These are phyloP conservation scores for Ispidina lecontei DNA, from an alignment of 2,797 vertebrate species.

Conservation along the genomic window DNA sequence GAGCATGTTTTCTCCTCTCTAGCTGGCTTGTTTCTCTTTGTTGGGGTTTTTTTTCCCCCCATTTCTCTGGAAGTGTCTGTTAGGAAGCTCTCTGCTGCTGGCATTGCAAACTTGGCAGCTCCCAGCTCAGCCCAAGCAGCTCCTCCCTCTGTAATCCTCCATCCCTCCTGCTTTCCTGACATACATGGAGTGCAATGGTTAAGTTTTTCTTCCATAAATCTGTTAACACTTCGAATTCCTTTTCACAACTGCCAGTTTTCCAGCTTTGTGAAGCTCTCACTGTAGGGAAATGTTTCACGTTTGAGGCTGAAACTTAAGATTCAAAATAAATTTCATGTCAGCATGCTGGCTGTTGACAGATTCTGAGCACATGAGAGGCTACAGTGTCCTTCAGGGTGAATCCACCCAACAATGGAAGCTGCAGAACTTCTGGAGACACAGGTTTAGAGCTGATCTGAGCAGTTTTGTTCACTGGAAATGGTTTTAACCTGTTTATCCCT, in stretches of 20 bases:
- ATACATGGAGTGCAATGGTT: not conserved
- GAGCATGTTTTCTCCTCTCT: not conserved
- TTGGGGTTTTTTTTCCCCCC: not conserved
- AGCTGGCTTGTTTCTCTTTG: not conserved
- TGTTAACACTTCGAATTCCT: constrained; percentile 34
- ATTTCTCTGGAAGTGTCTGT: not conserved
- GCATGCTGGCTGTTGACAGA: not conserved
- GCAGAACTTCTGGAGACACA: not conserved
- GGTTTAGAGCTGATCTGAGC: not conserved
- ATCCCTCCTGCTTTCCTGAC: not conserved
- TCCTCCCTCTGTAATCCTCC: not conserved
- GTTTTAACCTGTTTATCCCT: not conserved
- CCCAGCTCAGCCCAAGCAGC: not conserved
- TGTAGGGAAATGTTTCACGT: not conserved
- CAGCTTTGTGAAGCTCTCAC: constrained; percentile 27
- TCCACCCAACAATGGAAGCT: not conserved
- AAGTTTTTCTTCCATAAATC: not conserved
- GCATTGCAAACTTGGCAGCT: not conserved
- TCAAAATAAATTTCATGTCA: constrained; percentile 9
- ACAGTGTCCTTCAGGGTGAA: not conserved
- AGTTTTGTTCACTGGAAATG: not conserved
- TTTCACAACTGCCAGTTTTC: constrained; percentile 38
- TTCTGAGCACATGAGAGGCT: not conserved
- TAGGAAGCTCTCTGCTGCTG: not conserved
- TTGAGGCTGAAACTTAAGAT: not conserved